Evolutionary conservation across 2,797 vertebrate genomes (phyloP).

Genomic region (Varecia variegata): DNA sequence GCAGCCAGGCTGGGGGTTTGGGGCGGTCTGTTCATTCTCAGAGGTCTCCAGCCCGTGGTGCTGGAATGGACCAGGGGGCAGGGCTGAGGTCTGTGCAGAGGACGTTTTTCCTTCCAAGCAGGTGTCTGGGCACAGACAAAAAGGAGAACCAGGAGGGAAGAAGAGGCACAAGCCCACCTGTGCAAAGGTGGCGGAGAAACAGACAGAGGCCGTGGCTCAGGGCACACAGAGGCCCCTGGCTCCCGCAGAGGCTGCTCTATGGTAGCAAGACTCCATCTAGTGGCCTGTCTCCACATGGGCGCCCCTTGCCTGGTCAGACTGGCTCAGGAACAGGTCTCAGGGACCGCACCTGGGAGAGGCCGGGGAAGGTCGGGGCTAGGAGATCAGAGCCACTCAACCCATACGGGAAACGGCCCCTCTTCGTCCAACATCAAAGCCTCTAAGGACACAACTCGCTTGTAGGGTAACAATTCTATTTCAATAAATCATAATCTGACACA

Average conservation of each 20-base stretch:
- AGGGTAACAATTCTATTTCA: not conserved
- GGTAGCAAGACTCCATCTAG: conserved; percentile 23
- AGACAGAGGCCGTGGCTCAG: not conserved
- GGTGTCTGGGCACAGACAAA: not conserved
- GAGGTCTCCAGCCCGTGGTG: not conserved
- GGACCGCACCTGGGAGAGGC: not conserved
- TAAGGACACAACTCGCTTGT: not conserved
- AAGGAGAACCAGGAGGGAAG: not conserved
- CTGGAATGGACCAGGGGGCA: not conserved
- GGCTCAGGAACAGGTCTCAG: not conserved
- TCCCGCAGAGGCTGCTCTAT: not conserved
- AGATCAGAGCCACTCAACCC: not conserved
- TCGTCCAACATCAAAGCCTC: not conserved
- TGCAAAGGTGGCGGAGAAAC: not conserved
- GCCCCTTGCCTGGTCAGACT: not conserved
- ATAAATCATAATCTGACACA: not conserved
- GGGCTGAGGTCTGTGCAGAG: not conserved
- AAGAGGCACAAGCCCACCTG: not conserved
- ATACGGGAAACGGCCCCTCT: not conserved
- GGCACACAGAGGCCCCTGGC: not conserved
- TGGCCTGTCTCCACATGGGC: not conserved
- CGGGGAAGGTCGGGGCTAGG: not conserved
- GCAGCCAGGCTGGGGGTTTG: not conserved
- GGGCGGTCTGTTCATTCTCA: not conserved
- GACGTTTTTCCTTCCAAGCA: not conserved